phyloP scores from a whole-genome alignment of 1,140 invertebrate genomes.

The Protaetia brevitarsis region DNA sequence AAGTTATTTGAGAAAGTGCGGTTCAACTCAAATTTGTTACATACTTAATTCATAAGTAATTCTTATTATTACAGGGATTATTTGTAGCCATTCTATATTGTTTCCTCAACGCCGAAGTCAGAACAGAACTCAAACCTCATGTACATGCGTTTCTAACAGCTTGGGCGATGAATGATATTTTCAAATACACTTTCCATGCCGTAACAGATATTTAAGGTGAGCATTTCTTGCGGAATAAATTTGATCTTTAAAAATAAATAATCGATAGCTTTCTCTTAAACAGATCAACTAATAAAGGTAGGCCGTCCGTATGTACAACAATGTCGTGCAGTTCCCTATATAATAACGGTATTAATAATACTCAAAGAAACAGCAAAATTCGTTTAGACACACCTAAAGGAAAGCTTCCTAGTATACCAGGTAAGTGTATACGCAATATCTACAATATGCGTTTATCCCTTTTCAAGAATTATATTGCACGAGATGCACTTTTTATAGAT shows the following conservation, averaged over 20 bases:
- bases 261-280: slow-evolving; percentile 30
- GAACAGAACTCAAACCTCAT: slow-evolving; percentile 45
- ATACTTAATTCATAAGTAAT: too few species aligned
- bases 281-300: slow-evolving; percentile 44
- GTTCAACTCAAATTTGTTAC: not conserved
- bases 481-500: slow-evolving; percentile 12
- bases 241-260: not conserved
- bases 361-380: slow-evolving; percentile 33
- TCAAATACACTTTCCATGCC: slow-evolving; percentile 41
- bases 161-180: slow-evolving; percentile 38
- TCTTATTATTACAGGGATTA: slow-evolving; percentile 70
- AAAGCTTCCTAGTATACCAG: slow-evolving; percentile 16
- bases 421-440: slow-evolving; percentile 21
- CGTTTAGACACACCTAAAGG: slow-evolving; percentile 32
- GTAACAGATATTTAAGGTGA: slow-evolving; percentile 42
- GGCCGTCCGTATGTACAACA: slow-evolving; percentile 47
- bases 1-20: too few species aligned
- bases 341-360: slow-evolving; percentile 40
- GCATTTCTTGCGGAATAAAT: not conserved
- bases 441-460: not conserved
- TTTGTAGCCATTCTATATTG: slow-evolving; percentile 86
- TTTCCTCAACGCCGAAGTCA: slow-evolving; percentile 85
- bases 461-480: not conserved
- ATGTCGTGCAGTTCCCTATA: slow-evolving; percentile 48
- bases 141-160: slow-evolving; percentile 37